phyloP scores from a whole-genome alignment of 2,888 invertebrate genomes.

The Tetranychus truncatus region DNA sequence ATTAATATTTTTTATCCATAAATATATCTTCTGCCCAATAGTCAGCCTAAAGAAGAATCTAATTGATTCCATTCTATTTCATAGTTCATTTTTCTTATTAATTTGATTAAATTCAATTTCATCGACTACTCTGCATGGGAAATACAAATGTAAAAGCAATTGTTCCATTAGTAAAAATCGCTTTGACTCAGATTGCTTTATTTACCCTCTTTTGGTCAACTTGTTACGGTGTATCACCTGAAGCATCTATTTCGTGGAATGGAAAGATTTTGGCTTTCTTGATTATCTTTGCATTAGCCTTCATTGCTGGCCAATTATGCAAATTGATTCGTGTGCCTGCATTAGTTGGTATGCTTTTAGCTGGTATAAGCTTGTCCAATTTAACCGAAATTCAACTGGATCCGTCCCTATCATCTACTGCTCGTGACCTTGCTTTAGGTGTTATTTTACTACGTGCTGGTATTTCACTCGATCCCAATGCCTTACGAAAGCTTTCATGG shows the following conservation, averaged over 20 bases:
- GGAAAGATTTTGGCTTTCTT: background rate
- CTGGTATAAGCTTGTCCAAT: constrained; percentile 17
- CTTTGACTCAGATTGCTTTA: background rate
- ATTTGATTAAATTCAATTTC: no score
- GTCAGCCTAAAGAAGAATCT: no score
- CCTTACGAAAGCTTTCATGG: constrained; percentile 19
- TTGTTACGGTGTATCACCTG: background rate
- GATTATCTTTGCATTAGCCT: constrained; percentile 1
- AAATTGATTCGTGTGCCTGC: constrained; percentile 19
- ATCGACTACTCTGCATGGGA: no score
- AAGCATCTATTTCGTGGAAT: background rate
- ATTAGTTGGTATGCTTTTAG: constrained; percentile 24
- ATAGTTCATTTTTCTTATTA: no score
- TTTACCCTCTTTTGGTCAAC: background rate
- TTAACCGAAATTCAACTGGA: constrained; percentile 11
- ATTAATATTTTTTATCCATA: no score
- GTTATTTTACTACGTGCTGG: constrained; percentile 26
- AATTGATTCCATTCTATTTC: no score
- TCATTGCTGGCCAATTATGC: constrained; percentile 17
- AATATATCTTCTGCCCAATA: no score
- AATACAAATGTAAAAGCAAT: no score
- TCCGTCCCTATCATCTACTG: constrained; percentile 1
- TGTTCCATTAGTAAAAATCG: background rate
- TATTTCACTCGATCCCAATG: constrained; percentile 23
- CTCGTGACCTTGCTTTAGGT: constrained; percentile 21